phyloP scores from a whole-genome alignment of 2,888 invertebrate species.

The Ophion costatus region DNA sequence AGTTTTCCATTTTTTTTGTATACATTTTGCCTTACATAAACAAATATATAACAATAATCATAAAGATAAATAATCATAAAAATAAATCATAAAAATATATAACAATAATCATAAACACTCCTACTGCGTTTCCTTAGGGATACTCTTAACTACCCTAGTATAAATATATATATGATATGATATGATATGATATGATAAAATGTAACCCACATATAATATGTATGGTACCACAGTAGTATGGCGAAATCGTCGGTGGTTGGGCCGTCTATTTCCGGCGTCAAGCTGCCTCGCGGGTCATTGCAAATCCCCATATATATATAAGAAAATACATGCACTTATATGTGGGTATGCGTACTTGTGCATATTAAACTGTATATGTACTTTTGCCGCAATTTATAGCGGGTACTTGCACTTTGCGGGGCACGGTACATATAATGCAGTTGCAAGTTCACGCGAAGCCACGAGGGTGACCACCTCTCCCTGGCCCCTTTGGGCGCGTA shows the following conservation, averaged over 20 bases:
- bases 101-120: too few relatives aligned
- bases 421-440: slow-evolving; percentile 26
- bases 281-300: slow-evolving; percentile 17
- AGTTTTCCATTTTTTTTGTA: too few relatives aligned
- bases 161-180: neutral
- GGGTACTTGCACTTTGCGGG: slow-evolving; percentile 53
- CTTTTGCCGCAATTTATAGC: slow-evolving; percentile 13
- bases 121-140: too few relatives aligned
- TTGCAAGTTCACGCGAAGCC: slow-evolving; percentile 51
- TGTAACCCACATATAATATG: neutral
- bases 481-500: slow-evolving; percentile 31
- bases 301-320: neutral
- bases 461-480: slow-evolving; percentile 34
- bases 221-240: slow-evolving; percentile 10
- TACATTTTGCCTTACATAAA: too few relatives aligned
- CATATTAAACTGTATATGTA: neutral
- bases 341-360: neutral
- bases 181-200: too few relatives aligned
- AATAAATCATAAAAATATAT: too few relatives aligned
- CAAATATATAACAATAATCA: too few relatives aligned
- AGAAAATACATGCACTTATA: too few relatives aligned
- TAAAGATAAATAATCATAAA: too few relatives aligned
- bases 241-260: slow-evolving; percentile 51
- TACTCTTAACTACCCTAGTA: too few relatives aligned
- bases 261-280: slow-evolving; percentile 47